Conservation (phyloP, 2,113 vertebrate species). For the Myrmecophaga tridactyla region DNA sequence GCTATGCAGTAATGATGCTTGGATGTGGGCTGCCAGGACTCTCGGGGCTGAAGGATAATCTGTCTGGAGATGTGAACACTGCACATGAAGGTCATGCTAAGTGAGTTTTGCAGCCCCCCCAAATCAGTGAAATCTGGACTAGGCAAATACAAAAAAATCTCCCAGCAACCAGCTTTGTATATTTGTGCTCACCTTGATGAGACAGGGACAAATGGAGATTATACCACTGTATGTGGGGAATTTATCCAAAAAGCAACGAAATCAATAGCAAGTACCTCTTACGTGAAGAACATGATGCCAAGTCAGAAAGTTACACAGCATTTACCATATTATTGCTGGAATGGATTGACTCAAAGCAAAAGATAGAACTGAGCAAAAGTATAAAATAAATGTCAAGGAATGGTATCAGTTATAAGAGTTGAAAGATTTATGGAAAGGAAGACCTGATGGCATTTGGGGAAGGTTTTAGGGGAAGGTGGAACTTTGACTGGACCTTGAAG, state of each 20-base stretch:
- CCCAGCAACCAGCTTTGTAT: neutral
- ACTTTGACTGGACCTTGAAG: neutral
- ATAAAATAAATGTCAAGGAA: neutral
- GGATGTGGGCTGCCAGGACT: neutral
- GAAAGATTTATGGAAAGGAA: neutral
- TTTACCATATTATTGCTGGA: neutral
- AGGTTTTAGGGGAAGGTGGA: neutral
- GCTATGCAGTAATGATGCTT: neutral
- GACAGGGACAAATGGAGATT: neutral
- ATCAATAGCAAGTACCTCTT: neutral
- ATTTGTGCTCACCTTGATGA: neutral
- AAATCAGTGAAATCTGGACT: neutral
- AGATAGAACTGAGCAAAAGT: neutral
- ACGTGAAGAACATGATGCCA: neutral
- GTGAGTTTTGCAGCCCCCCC: neutral
- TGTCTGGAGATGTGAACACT: conserved; percentile 19
- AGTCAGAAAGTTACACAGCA: neutral
- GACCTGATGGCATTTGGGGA: neutral
- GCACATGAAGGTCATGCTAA: neutral
- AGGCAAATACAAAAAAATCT: neutral
- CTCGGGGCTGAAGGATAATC: neutral
- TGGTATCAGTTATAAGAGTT: neutral
- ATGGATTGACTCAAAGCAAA: neutral
- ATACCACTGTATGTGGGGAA: neutral
- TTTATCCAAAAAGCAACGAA: neutral